These are phyloP conservation scores for Synanthedon tipuliformis DNA, from an alignment of 2,888 invertebrate genomes.

Conservation along the genomic window DNA sequence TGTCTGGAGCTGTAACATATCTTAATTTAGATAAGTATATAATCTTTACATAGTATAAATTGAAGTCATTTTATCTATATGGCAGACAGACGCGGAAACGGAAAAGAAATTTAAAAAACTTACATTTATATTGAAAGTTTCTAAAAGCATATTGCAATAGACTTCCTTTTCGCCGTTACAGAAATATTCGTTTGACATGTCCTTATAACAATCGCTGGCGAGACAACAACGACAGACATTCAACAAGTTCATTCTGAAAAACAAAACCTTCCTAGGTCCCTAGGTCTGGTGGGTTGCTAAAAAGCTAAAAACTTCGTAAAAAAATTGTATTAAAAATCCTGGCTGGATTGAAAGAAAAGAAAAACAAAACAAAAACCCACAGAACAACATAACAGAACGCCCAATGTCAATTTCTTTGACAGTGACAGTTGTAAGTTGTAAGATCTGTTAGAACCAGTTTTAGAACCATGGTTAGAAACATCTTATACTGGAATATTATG, in stretches of 20 bases:
- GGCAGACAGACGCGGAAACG: constrained; percentile 1
- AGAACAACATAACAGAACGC: not conserved
- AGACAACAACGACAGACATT: constrained; percentile 19
- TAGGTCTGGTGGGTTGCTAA: not conserved
- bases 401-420: no score
- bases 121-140: constrained; percentile 20
- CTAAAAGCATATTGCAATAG: constrained; percentile 13
- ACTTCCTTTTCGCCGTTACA: constrained; percentile 11
- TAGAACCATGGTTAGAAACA: no score
- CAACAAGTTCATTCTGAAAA: not conserved
- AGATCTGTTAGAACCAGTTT: no score
- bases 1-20: no score
- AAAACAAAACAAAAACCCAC: not conserved
- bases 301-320: no score
- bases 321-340: no score
- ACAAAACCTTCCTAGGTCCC: not conserved
- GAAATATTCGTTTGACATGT: constrained; percentile 14
- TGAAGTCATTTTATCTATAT: no score
- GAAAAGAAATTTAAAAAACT: constrained; percentile 6
- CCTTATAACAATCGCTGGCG: constrained; percentile 13
- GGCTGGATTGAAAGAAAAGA: not conserved
- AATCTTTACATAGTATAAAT: no score
- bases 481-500: no score
- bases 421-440: no score
- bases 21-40: no score